phyloP scores from a whole-genome alignment of 1,140 invertebrate genomes.

The Drosophila mojavensis region DNA sequence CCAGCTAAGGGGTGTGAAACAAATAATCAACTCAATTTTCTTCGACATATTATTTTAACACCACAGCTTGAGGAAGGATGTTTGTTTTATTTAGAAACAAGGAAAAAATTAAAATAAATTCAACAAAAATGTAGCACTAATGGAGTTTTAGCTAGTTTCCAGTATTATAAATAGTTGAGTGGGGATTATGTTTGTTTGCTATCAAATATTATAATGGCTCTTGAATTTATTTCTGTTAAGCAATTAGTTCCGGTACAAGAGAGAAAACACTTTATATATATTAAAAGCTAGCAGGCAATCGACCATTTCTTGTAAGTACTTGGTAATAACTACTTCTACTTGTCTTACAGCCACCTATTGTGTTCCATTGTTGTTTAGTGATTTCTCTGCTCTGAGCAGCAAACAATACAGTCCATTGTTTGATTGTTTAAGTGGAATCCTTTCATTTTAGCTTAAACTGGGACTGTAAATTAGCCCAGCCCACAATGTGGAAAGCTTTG shows the following conservation, averaged over 20 bases:
- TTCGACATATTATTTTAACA: not conserved
- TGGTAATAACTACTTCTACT: not conserved
- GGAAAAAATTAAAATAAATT: too few species aligned
- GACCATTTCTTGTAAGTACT: not conserved
- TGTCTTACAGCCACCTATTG: not conserved
- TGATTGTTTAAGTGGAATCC: conserved; percentile 48
- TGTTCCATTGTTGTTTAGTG: conserved; percentile 35
- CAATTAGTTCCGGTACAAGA: not conserved
- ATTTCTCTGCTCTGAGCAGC: conserved; percentile 28
- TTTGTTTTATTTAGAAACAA: not conserved
- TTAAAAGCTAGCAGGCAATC: not conserved
- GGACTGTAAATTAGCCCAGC: conserved; percentile 50
- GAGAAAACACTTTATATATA: not conserved
- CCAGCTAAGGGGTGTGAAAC: conserved; percentile 25
- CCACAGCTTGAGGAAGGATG: not conserved
- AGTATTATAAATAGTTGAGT: too few species aligned
- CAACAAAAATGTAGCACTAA: too few species aligned
- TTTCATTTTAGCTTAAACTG: conserved; percentile 38
- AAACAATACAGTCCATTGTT: conserved; percentile 69
- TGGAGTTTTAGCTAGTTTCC: too few species aligned
- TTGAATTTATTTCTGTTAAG: too few species aligned
- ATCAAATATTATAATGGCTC: too few species aligned
- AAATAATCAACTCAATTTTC: conserved; percentile 10
- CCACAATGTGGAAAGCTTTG: conserved; percentile 4
- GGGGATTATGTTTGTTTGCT: too few species aligned